Base-by-base conservation (phyloP, 1,140 invertebrate genomes). In the Hyles vespertilio region DNA sequence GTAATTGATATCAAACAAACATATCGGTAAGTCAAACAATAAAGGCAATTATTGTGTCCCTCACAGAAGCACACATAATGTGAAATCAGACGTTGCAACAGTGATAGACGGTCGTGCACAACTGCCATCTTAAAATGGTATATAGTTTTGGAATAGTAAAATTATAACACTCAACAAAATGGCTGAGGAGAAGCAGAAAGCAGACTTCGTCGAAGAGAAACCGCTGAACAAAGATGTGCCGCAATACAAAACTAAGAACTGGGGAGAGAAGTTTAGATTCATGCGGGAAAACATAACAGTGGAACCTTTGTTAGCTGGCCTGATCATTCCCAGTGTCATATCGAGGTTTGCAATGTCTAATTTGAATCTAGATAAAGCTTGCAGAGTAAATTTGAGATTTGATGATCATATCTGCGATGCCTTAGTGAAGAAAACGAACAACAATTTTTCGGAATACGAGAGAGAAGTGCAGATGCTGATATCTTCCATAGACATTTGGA, bases 281-380 rank as follows among this genome's bases (percentile, higher is more conserved):
- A 72, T 87, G 44, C 77, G 65, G 64, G 70, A 79, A 0, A 88
- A 91, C 59, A 91, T 91, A 36, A 92, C 91, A 0, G 89, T 92
- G 5, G 91, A 92, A 71, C 91, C 91, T 1, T 61, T 92, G n/a
- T 67, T 92, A 9, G 82, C 91, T 10, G 90, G 90, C 40, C 89
- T 91, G 45, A 87, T 92, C 3, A 83, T 92, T 60, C 90, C 91
- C 3, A 91, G 90, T 74, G 85, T 91, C 0, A 87, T 92, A 77
- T 87, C 90, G 3, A 83, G 81, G 50, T 81, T 92, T 56, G 91
- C 91, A 3, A 90, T 89, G 68, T 79, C 85, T 45, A 92, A 93
- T 81, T 81, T 93, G 43, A 91, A 91, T 73, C 77, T 93, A 54
- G 92, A 93, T 67, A 92, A 92, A 79, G 90, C 92, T 0, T 93